Base-by-base conservation (phyloP, 1,140 invertebrate genomes). In the Temnothorax curvispinosus region DNA sequence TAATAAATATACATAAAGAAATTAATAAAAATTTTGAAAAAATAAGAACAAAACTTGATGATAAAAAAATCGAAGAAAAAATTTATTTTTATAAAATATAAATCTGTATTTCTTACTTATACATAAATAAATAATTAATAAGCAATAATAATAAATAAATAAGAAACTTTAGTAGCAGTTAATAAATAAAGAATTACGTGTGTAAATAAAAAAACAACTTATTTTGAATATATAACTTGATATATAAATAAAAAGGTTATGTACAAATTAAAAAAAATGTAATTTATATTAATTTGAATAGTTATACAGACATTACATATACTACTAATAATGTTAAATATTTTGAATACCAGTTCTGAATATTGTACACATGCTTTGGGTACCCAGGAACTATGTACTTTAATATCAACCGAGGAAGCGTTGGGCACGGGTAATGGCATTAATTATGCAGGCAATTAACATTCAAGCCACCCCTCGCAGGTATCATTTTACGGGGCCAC, bases 361-460 rank as follows among this genome's bases (percentile, higher is more conserved):
- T 50, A 69, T 5, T 50, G 41, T 58, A 58, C 35, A 56, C n/a
- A 15, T 44, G 11, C 38, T 15, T 35, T 1, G 35, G 9, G 52
- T 56, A 54, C 18, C 18, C 15, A 64, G 74, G 62, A 64, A 78
- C 9, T 21, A 35, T 50, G 75, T 32, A 64, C 18, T 78, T 64
- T 78, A 58, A 78, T 65, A 65, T 44, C 41, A 78, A 78, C 27
- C 44, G 41, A 47, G 58, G 27, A 78, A 35, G 41, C 75, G 77
- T 64, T 64, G 75, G 8, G 56, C 15, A 56, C 52, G 32, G 87
- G 77, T 89, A 90, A 92, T 87, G 89, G 88, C 86, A 93, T 93
- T 93, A 92, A 93, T 94, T 94, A 94, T 94, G 92, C 91, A 93
- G 87, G 92, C 92, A 93, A 94, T 94, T 94, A 94, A 92, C 91